phyloP scores from a whole-genome alignment of 2,113 vertebrate genomes.

The Tenebrosternarchus preto region DNA sequence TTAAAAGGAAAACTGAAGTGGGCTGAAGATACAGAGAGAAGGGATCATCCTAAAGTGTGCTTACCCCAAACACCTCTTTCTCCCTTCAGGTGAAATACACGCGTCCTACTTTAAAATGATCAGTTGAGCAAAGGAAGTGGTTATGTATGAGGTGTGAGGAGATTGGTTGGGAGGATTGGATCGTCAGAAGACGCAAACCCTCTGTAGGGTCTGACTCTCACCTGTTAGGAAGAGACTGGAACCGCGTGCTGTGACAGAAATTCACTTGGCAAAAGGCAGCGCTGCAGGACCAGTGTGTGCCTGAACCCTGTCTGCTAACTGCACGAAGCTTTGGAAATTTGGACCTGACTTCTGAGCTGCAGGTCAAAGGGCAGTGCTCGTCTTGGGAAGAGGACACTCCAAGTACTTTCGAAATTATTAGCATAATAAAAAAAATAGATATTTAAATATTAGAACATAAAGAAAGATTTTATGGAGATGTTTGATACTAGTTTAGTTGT shows the following conservation, averaged over 20 bases:
- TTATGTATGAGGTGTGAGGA: conserved; percentile 62
- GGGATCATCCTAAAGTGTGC: conserved; percentile 77
- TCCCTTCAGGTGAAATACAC: conserved; percentile 73
- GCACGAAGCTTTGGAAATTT: no score
- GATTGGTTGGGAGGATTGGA: conserved; percentile 43
- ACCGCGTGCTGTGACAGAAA: no score
- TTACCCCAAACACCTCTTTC: conserved; percentile 78
- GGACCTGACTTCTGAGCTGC: no score
- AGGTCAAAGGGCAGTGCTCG: no score
- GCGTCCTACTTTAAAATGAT: conserved; percentile 71
- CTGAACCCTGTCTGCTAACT: no score
- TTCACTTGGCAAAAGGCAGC: no score
- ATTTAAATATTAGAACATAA: no score
- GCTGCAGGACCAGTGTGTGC: no score
- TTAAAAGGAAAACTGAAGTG: conserved; percentile 62
- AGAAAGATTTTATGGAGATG: conserved; percentile 15
- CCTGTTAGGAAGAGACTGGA: no score
- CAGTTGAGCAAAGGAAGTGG: conserved; percentile 67
- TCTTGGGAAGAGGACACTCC: no score
- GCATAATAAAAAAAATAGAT: no score
- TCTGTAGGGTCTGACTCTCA: conserved; percentile 44
- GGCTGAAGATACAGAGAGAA: conserved; percentile 46
- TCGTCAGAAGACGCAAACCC: conserved; percentile 57
- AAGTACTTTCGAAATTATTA: no score
- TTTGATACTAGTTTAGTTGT: conserved; percentile 12